Evolutionary conservation across 2,888 invertebrate species (phyloP).

Genomic region (Nomada ferruginata): DNA sequence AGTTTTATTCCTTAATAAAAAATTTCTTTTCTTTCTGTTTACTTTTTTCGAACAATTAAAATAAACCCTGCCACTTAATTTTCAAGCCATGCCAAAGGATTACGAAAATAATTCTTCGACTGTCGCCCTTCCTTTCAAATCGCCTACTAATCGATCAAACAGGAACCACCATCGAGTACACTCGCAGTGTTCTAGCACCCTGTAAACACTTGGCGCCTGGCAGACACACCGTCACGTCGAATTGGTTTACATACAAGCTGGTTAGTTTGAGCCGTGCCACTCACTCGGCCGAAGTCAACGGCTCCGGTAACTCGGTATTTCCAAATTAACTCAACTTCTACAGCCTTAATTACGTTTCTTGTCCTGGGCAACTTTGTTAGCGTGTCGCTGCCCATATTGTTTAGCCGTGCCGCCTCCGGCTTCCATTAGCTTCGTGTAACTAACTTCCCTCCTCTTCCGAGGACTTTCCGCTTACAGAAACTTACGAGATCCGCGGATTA

Average conservation of each 20-base stretch:
- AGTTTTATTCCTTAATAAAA: no score
- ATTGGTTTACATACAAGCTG: conserved; percentile 42
- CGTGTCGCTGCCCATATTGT: conserved; percentile 61
- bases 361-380: conserved; percentile 56
- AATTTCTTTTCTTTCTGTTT: no score
- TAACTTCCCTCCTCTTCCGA: conserved; percentile 65
- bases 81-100: no score
- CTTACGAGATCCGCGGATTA: conserved; percentile 68
- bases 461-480: conserved; percentile 62
- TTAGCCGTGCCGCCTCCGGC: conserved; percentile 48
- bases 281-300: not conserved
- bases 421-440: conserved; percentile 69
- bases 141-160: not conserved
- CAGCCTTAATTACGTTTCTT: conserved; percentile 63
- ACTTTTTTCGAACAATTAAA: no score
- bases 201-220: conserved; percentile 23
- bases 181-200: no score
- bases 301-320: conserved; percentile 48
- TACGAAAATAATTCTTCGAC: no score
- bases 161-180: not conserved
- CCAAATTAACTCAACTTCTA: conserved; percentile 63
- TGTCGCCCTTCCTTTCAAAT: no score
- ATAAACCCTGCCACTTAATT: no score
- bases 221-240: conserved; percentile 22
- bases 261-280: conserved; percentile 1